Percentiles rank a stretch among this genome's conserved stretches.
Conservation (phyloP, 2,113 vertebrate genomes). For the Bettongia penicillata region DNA sequence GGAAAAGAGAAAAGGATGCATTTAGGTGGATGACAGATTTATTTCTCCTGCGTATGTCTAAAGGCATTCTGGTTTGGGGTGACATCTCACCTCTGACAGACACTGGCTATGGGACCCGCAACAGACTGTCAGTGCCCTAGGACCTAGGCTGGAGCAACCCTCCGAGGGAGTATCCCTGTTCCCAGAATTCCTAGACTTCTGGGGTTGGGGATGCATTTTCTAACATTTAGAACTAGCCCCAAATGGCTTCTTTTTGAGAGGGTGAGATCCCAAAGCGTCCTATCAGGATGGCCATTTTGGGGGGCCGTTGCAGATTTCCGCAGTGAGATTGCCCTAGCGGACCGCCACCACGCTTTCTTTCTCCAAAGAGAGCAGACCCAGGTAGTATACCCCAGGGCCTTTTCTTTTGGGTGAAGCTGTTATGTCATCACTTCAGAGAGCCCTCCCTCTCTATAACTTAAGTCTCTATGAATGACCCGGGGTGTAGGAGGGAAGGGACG, state of each 20-base stretch:
- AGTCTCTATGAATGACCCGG: background rate
- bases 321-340: no score
- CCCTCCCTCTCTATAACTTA: background rate
- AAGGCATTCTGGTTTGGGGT: background rate
- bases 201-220: no score
- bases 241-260: background rate
- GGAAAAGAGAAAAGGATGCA: slow-evolving; percentile 44
- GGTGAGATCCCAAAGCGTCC: no score
- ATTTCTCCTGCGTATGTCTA: background rate
- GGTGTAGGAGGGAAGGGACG: background rate
- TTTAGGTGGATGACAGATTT: background rate
- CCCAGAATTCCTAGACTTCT: background rate
- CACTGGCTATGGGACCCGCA: no score
- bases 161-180: background rate
- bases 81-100: background rate
- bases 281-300: background rate
- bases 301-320: no score
- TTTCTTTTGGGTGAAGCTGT: no score
- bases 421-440: no score
- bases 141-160: no score
- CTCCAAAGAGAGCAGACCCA: no score
- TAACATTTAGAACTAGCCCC: background rate
- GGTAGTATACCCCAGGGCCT: no score
- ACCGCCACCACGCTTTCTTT: no score
- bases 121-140: background rate